Conservation (phyloP, 1,140 invertebrate species). For the Eueides isabella region DNA sequence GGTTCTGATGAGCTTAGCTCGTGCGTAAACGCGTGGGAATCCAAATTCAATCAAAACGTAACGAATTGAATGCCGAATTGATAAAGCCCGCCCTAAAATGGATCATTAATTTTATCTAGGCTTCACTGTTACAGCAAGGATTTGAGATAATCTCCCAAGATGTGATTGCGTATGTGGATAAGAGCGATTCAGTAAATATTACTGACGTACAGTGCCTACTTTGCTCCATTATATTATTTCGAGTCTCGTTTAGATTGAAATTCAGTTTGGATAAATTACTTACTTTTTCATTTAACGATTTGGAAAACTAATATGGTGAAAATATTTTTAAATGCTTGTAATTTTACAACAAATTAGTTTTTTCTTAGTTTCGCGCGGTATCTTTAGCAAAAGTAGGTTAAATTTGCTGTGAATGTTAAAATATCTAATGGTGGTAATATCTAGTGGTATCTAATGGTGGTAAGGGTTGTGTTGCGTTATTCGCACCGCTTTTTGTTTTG, state of each 20-base stretch:
- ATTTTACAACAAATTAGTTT: not conserved
- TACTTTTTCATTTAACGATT: no score
- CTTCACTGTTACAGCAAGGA: slow-evolving; percentile 33
- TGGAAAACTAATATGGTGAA: no score
- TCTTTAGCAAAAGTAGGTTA: no score
- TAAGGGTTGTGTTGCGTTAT: no score
- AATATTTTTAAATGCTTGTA: not conserved
- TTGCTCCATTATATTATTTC: not conserved
- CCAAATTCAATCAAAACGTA: slow-evolving; percentile 44
- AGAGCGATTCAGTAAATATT: slow-evolving; percentile 9
- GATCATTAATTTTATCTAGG: slow-evolving; percentile 46
- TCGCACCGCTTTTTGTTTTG: no score
- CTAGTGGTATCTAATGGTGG: no score
- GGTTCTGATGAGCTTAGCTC: slow-evolving; percentile 43
- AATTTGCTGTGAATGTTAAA: no score
- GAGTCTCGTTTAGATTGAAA: not conserved
- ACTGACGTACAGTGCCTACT: slow-evolving; percentile 8
- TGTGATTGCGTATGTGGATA: slow-evolving; percentile 17
- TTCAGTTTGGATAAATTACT: not conserved
- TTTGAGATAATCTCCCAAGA: slow-evolving; percentile 27
- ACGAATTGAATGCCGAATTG: slow-evolving; percentile 45
- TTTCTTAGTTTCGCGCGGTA: no score
- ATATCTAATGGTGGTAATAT: no score
- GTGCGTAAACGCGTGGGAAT: slow-evolving; percentile 44
- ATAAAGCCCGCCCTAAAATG: slow-evolving; percentile 39